Percentiles rank a stretch among this genome's conserved stretches.
Conservation (phyloP, 2,797 vertebrate genomes). For the Acipenser transmontanus region DNA sequence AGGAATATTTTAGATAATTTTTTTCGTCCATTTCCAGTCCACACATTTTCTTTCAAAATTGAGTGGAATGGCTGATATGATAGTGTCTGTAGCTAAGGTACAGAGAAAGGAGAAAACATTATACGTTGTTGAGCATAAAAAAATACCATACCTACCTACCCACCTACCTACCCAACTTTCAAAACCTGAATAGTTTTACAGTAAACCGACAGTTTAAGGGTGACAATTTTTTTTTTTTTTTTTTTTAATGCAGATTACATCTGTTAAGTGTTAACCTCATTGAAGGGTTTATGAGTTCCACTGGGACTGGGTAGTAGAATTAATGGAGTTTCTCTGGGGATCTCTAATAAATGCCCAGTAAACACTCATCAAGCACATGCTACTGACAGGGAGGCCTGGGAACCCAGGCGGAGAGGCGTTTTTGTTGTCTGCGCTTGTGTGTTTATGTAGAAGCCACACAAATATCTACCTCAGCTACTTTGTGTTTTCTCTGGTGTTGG, state of each 20-base stretch:
- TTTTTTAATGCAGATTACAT: constrained; percentile 58
- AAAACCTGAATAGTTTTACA: too few species aligned
- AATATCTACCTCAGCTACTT: constrained; percentile 64
- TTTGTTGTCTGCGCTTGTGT: constrained; percentile 36
- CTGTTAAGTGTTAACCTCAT: constrained; percentile 47
- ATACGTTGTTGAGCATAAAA: too few species aligned
- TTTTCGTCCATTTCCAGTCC: too few species aligned
- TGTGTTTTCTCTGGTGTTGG: constrained; percentile 52
- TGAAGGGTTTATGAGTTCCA: constrained; percentile 29
- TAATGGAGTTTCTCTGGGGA: constrained; percentile 1
- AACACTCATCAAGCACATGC: constrained; percentile 28
- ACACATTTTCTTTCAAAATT: too few species aligned
- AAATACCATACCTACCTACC: too few species aligned
- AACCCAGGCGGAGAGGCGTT: constrained; percentile 41
- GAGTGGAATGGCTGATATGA: too few species aligned
- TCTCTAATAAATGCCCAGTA: constrained; percentile 27
- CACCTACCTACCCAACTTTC: too few species aligned
- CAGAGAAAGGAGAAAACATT: too few species aligned
- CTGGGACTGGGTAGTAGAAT: constrained; percentile 25
- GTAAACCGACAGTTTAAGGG: too few species aligned
- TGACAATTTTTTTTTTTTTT: constrained; percentile 23
- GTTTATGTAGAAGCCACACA: constrained; percentile 50
- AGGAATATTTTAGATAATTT: too few species aligned
- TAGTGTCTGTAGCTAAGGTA: too few species aligned
- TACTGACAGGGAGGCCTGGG: constrained; percentile 40